A percentile compares a stretch with the other conserved stretches of the same genome.
These are phyloP conservation scores for Dreissena polymorpha DNA, from an alignment of 1,140 invertebrate species.

Conservation along the genomic window DNA sequence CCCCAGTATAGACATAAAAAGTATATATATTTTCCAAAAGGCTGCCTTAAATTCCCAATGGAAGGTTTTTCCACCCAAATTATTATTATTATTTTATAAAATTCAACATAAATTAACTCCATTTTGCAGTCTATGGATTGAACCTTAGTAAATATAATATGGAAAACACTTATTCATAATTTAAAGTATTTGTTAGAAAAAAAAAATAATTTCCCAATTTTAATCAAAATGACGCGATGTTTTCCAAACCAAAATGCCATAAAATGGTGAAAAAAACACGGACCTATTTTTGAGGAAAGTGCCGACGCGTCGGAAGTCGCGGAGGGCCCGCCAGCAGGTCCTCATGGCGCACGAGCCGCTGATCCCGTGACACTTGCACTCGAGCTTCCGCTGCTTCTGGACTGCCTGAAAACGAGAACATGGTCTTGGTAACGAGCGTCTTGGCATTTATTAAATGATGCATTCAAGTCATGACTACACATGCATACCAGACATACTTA, in stretches of 20 bases:
- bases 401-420: slow-evolving; percentile 86
- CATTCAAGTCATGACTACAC: no score
- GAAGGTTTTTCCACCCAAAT: no score
- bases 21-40: no score
- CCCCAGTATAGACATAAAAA: no score
- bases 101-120: no score
- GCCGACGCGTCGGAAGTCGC: slow-evolving; percentile 91
- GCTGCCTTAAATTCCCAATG: no score
- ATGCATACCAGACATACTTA: no score
- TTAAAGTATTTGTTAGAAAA: neutral
- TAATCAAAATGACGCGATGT: no score
- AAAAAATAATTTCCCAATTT: neutral
- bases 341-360: slow-evolving; percentile 96
- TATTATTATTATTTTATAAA: no score
- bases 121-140: neutral
- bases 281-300: slow-evolving; percentile 86
- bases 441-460: no score
- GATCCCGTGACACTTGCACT: slow-evolving; percentile 98
- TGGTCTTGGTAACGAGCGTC: no score
- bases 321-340: slow-evolving; percentile 96
- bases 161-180: neutral
- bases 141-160: no score
- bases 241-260: neutral
- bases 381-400: slow-evolving; percentile 88
- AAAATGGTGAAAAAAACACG: neutral